Evolutionary conservation across 1,140 invertebrate genomes (phyloP), one percentile per base, ranked within the genome.

Genomic region (Choristoneura fumiferana): DNA sequence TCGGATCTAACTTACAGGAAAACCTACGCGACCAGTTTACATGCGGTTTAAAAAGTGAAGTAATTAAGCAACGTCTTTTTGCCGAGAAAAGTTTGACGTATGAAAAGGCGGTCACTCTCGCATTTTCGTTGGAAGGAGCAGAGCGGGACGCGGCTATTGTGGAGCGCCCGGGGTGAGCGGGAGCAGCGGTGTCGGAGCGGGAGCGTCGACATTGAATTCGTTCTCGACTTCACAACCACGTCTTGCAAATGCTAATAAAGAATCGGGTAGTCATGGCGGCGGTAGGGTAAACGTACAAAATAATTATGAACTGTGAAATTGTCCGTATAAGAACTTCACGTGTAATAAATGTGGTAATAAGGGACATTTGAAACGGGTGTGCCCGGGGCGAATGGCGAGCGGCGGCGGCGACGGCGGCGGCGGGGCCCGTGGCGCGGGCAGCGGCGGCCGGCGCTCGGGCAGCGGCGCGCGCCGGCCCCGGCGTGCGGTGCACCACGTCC

Each of bases 11-110:
- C 8, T 12, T 58, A 15, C 43, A 58, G 13, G 57, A 58, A n/a
- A 49, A 53, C 22, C 43, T 58, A 9, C 43, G 45, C n/a, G 57
- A 58, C 14, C 57, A 58, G 34, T 58, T 58, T 6, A 35, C 49
- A 6, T 58, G 57, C 18, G 57, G 57, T 6, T 37, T 58, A 12
- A 37, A n/a, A 17, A 52, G 45, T 52, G 45, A 58, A 4, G 14
- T 29, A 1, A 58, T 40, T 13, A 43, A 40, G 1, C 57, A 58
- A 39, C 37, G n/a, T n/a, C n/a, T n/a, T n/a, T 12, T 58, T 58
- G 22, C 18, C 40, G 13, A 29, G 49, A 49, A 5, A 45, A 33
- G 4, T 3, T 29, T 53, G 10, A 33, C 49, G 1, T 53, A 53
- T 15, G 10, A 1, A 5, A 13, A 54, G 12, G 53, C 53, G 8